Conservation (phyloP, 2,113 vertebrate genomes). For the Sisor rabdophorus region DNA sequence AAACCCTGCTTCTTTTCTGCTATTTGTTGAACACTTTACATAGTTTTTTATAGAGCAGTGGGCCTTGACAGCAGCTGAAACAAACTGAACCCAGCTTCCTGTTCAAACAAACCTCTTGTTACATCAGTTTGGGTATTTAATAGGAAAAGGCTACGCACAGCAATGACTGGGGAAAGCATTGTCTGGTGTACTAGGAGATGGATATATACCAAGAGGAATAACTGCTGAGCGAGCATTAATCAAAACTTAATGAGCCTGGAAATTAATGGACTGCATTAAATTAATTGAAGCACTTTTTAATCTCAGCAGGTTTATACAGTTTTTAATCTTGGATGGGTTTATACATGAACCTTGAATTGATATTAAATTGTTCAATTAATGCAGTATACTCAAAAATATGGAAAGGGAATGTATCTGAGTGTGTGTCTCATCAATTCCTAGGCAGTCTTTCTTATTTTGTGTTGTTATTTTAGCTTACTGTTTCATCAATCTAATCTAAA, state of each 20-base stretch:
- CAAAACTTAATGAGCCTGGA: constrained; percentile 40
- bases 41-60: not conserved
- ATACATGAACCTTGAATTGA: constrained; percentile 20
- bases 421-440: too few species aligned
- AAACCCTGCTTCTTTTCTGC: not conserved
- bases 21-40: not conserved
- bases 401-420: constrained; percentile 4
- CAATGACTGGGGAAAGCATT: not conserved
- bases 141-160: not conserved
- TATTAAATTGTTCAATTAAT: constrained; percentile 19
- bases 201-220: constrained; percentile 21
- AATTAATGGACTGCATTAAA: constrained; percentile 39
- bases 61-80: not conserved
- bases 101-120: not conserved
- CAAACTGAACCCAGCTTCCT: not conserved
- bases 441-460: too few species aligned
- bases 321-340: constrained; percentile 16
- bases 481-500: too few species aligned
- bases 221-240: constrained; percentile 38
- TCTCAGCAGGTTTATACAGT: too few species aligned
- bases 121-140: not conserved
- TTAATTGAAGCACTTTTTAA: constrained; percentile 32
- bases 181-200: not conserved
- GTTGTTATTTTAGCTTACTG: too few species aligned
- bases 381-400: not conserved